Evolutionary conservation across 2,797 vertebrate species (phyloP), one percentile per base, ranked within the genome.

Genomic region (Amphiprion clarkii): DNA sequence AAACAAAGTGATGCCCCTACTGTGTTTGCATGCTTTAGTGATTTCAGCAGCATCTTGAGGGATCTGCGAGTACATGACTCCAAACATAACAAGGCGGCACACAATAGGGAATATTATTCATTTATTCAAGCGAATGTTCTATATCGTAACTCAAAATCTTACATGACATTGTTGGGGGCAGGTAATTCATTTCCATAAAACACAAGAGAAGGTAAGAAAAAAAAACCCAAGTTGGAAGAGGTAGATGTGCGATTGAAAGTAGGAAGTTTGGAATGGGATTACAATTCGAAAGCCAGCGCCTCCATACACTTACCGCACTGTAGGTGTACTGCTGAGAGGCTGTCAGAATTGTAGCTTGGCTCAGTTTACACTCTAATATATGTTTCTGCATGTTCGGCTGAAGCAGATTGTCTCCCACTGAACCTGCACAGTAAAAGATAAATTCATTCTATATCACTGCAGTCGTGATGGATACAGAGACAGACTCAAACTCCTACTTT

Each of bases 181-280:
- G 7, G 25, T 55, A 13, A 72, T 17, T 61, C 29, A 68, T 82
- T 84, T 81, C 66, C 46, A 62, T 76, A 49, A 71, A 74, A 58
- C 8, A 31, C 52, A 66, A 60, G 66, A 23, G 46, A 55, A 60
- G 42, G 55, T 21, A 6, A 63, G 13, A 17, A 19, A 12, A 19
- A 12, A 25, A 48, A 73, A 53, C 49, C 0, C 10, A 40, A 59
- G 54, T 54, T 29, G 12, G 33, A 11, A 5, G 25, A 39, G 13
- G 7, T 51, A 5, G 17, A 33, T 56, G 17, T 46, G 16, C 17
- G 44, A 42, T 13, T 62, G 9, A 61, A 27, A 62, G 14, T 48
- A 6, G 23, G 16, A 19, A 3, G 16, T 17, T 48, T 29, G 29
- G 23, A 19, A 56, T 54, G 27, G 27, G 56, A 56, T 57, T 60